Percentiles rank a stretch among this genome's conserved stretches.
These are phyloP conservation scores for Cichladusa arquata DNA, from an alignment of 2,113 vertebrate genomes.

Conservation along the genomic window DNA sequence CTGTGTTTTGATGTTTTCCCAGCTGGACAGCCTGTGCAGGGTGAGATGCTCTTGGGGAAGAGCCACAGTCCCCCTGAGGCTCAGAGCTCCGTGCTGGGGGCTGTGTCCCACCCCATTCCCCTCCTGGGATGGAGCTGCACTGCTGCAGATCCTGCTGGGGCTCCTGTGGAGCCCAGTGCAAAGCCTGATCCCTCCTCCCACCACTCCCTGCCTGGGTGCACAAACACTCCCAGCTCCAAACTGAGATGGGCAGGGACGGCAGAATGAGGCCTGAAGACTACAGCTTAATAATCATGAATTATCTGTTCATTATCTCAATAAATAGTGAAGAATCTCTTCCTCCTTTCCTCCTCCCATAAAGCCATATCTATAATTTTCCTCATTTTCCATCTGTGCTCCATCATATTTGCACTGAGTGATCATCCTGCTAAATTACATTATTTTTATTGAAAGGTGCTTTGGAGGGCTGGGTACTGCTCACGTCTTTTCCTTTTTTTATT, in stretches of 20 bases:
- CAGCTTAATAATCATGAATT: constrained; percentile 51
- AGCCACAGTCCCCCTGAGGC: neutral
- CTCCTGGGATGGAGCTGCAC: neutral
- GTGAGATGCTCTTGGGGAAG: neutral
- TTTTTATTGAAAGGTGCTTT: constrained; percentile 61
- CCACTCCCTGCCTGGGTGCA: neutral
- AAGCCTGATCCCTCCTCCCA: neutral
- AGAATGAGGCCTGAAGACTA: constrained; percentile 7
- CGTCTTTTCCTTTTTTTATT: constrained; percentile 34
- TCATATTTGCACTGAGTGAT: constrained; percentile 53
- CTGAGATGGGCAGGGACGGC: neutral
- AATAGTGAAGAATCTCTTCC: constrained; percentile 55
- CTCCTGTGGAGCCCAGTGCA: neutral
- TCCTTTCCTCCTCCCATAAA: constrained; percentile 43
- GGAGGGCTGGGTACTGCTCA: neutral
- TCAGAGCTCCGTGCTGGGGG: fast-evolving
- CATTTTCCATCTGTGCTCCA: constrained; percentile 55
- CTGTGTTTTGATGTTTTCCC: neutral
- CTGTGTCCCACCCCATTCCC: neutral
- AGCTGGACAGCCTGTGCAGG: neutral
- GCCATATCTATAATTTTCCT: constrained; percentile 11
- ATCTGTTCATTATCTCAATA: constrained; percentile 59
- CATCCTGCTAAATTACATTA: constrained; percentile 45
- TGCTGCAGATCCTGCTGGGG: neutral
- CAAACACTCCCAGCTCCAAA: neutral